A percentile compares a stretch with the other conserved stretches of the same genome.
Conservation (phyloP, 2,888 invertebrate genomes). For the Bombyx huttoni region DNA sequence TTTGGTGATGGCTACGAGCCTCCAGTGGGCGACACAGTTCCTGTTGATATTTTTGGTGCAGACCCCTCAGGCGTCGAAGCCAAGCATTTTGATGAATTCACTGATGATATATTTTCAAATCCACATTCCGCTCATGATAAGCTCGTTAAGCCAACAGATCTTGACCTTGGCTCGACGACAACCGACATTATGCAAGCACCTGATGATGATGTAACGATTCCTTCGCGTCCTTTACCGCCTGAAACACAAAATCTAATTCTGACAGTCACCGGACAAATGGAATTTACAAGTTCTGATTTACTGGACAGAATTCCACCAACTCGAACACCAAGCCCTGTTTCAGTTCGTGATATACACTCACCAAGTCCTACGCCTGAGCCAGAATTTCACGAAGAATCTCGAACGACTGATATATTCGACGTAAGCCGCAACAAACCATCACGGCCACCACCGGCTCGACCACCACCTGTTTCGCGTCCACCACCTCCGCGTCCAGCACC, state of each 20-base stretch:
- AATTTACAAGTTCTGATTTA: conserved; percentile 87
- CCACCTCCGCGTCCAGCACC: conserved; percentile 61
- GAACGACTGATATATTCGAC: conserved; percentile 33
- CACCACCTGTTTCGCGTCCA: conserved; percentile 54
- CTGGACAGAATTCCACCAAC: conserved; percentile 88
- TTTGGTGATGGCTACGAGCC: conserved; percentile 57
- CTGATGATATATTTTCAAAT: conserved; percentile 29
- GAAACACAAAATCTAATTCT: conserved; percentile 89
- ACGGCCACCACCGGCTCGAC: conserved; percentile 42
- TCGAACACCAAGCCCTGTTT: conserved; percentile 89
- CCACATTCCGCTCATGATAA: conserved; percentile 23
- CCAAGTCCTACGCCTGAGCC: conserved; percentile 86
- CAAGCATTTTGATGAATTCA: conserved; percentile 36
- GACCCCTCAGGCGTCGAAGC: conserved; percentile 45
- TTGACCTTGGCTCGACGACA: conserved; percentile 42
- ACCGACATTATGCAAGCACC: conserved; percentile 24
- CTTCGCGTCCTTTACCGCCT: conserved; percentile 76
- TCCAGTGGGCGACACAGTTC: conserved; percentile 48
- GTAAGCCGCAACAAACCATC: conserved; percentile 50
- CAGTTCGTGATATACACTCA: conserved; percentile 85
- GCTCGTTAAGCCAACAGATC: conserved; percentile 46
- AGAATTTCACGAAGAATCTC: conserved; percentile 32
- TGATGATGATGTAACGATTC: conserved; percentile 42
- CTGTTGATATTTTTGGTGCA: conserved; percentile 52
- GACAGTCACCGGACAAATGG: conserved; percentile 90